Conservation (phyloP, 1,140 invertebrate genomes). For the Drosophila ananassae region DNA sequence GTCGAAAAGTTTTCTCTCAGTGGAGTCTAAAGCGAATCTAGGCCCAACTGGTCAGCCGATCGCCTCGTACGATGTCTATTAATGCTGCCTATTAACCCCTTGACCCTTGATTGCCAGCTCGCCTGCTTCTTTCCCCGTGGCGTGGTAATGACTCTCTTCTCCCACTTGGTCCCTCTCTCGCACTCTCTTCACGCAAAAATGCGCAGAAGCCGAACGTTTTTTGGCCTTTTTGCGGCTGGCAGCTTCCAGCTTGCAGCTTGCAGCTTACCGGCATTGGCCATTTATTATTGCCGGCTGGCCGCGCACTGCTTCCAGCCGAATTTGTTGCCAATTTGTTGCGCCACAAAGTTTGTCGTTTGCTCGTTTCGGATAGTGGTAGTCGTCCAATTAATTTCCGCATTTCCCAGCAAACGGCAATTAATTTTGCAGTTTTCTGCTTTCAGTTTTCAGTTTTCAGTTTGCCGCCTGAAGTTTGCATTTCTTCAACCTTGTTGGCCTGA, state of each 20-base stretch:
- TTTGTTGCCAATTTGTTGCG: constrained; percentile 79
- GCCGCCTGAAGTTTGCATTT: constrained; percentile 60
- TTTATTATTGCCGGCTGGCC: constrained; percentile 61
- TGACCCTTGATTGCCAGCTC: constrained; percentile 63
- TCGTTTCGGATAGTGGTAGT: constrained; percentile 35
- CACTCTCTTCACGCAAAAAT: constrained; percentile 72
- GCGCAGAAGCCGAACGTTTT: constrained; percentile 74
- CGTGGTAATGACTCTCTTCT: constrained; percentile 76
- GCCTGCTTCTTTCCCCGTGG: constrained; percentile 29
- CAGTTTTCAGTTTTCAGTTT: constrained; percentile 61
- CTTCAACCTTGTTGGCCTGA: constrained; percentile 78
- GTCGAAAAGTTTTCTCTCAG: background rate
- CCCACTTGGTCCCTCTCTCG: constrained; percentile 28
- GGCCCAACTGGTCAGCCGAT: constrained; percentile 47
- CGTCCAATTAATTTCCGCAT: constrained; percentile 81
- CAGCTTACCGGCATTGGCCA: constrained; percentile 45
- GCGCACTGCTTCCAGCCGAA: constrained; percentile 45
- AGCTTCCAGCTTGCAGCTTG: background rate
- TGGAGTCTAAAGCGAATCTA: constrained; percentile 18
- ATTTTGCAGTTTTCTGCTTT: constrained; percentile 64
- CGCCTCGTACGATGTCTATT: constrained; percentile 70
- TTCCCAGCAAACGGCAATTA: constrained; percentile 79
- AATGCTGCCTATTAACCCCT: constrained; percentile 79
- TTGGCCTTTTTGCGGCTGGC: constrained; percentile 3
- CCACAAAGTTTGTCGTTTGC: constrained; percentile 53